Evolutionary conservation across 2,888 invertebrate species (phyloP).

Genomic region (Scaptomyza reducta): DNA sequence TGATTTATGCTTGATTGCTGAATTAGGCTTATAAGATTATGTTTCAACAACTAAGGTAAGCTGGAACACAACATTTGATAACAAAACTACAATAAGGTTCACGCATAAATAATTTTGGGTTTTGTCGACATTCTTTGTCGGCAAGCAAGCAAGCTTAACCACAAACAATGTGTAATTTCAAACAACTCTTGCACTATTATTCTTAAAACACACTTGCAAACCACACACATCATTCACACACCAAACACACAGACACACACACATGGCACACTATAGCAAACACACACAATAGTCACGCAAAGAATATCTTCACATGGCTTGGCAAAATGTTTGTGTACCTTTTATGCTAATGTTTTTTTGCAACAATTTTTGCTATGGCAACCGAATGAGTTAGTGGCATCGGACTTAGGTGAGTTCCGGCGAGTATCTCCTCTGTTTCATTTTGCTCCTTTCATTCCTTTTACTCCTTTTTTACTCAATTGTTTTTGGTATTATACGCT

Average conservation of each 20-base stretch:
- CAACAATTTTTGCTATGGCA: conserved; percentile 48
- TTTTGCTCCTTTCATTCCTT: conserved; percentile 4
- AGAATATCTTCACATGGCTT: conserved; percentile 36
- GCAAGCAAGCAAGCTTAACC: conserved; percentile 2
- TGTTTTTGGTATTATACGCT: conserved; percentile 23
- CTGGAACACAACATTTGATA: too few relatives aligned
- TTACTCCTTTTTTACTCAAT: neutral
- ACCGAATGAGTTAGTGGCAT: conserved; percentile 19
- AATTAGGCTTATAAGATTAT: too few relatives aligned
- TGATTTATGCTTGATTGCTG: too few relatives aligned
- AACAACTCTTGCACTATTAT: conserved; percentile 51
- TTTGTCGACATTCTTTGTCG: conserved; percentile 4
- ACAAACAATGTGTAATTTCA: conserved; percentile 48
- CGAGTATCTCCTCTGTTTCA: conserved; percentile 12
- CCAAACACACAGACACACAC: neutral
- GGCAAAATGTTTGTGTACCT: conserved; percentile 53
- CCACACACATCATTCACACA: conserved; percentile 4
- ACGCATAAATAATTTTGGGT: conserved; percentile 28
- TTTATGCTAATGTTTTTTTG: conserved; percentile 48
- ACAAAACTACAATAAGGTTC: too few relatives aligned
- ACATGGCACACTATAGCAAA: neutral
- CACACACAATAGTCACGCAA: conserved; percentile 25
- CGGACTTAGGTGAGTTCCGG: conserved; percentile 28
- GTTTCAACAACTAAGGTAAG: too few relatives aligned
- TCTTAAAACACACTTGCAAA: conserved; percentile 29